Evolutionary conservation across 37 sponge, comb jelly and placozoan genomes (phyloP), one percentile per base, ranked within the genome.

Genomic region (Ianthella basta): DNA sequence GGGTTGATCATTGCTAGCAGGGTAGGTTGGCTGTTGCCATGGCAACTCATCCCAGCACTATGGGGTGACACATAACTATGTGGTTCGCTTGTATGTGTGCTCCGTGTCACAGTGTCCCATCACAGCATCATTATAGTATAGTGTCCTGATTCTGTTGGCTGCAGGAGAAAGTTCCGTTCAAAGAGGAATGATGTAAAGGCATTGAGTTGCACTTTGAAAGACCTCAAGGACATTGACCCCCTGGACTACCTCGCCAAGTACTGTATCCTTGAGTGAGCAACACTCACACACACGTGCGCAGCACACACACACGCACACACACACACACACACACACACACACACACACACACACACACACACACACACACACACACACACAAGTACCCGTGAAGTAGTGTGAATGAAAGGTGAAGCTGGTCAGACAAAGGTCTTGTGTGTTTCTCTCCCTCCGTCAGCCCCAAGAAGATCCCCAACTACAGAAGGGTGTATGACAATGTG

Each of bases 231-330:
- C 0, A 95, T 95, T 38, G 95, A 95, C 40, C 95, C 95, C 19
- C 87, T 95, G 30, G 95, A 95, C 72, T 95, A 95, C 87, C 88
- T 95, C 1, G 95, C 95, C 10, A 92, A 92, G 80, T 94, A 94
- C 88, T 95, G 95, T 77, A 95, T 95, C 38, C 86, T 95, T 35
- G 89, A 92, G 86, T 94, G 84, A 88, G 86, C 21, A 41, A 78
- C 2, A 5, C 29, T 6, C 29, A 63, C 65, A 63, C 65, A 63
- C 10, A 63, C 65, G 8, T 10, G 8, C 29, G 12, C 65, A 63
- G 12, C 10, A 63, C 65, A 63, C 65, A 63, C 29, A 27, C 65
- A 63, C 65, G 12, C 73, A 40, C 55, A 78, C 79, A 78, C 79
- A 78, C 79, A 78, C 79, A 78, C 79, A 78, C 79, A 78, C 79